These are phyloP conservation scores for Charina bottae DNA, from an alignment of 2,113 vertebrate genomes.

Conservation along the genomic window DNA sequence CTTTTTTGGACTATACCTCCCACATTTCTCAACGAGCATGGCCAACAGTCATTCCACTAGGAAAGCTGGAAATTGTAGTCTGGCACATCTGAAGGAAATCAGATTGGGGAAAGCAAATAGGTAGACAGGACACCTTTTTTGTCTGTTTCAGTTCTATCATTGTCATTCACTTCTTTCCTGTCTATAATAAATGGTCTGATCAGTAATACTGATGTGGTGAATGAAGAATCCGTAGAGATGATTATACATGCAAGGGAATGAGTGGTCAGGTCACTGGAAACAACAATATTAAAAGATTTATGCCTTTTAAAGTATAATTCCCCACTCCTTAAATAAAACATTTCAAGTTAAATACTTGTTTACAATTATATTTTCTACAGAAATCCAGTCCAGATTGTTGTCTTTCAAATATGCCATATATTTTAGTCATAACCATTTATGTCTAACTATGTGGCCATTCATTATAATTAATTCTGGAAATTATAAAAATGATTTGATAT, in stretches of 20 bases:
- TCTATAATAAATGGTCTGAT: constrained; percentile 13
- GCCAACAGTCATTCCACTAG: neutral
- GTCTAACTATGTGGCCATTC: neutral
- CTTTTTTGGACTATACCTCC: neutral
- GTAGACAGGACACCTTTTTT: neutral
- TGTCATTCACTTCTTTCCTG: neutral
- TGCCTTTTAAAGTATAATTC: constrained; percentile 71
- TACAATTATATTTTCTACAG: constrained; percentile 62
- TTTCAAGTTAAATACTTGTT: constrained; percentile 61
- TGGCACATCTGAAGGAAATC: neutral
- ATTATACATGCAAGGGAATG: constrained; percentile 47
- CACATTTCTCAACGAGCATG: neutral
- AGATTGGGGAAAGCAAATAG: neutral
- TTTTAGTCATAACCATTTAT: neutral
- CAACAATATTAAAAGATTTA: constrained; percentile 71
- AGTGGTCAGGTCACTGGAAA: constrained; percentile 61
- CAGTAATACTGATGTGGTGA: constrained; percentile 52
- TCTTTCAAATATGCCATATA: neutral
- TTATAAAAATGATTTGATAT: neutral
- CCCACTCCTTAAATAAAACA: constrained; percentile 69
- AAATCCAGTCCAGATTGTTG: constrained; percentile 48
- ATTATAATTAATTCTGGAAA: neutral
- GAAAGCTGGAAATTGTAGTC: neutral
- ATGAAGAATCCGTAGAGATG: constrained; percentile 31
- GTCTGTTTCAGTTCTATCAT: neutral